phyloP scores from a whole-genome alignment of 2,797 vertebrate genomes.

The Eidolon dupreanum region DNA sequence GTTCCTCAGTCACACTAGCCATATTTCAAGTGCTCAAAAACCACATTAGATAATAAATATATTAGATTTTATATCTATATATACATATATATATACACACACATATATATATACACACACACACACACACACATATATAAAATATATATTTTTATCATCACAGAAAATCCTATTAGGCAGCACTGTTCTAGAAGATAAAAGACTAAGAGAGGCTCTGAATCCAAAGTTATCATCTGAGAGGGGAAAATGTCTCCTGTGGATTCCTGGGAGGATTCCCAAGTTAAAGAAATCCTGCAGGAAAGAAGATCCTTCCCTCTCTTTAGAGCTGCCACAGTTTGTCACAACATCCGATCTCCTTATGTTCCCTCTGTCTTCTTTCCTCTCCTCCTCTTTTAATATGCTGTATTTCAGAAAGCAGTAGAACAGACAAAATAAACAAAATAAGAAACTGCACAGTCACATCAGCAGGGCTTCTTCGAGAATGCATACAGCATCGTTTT shows the following conservation, averaged over 20 bases:
- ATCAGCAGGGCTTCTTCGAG: not conserved
- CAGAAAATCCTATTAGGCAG: not conserved
- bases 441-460: not conserved
- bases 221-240: not conserved
- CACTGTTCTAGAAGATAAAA: not conserved
- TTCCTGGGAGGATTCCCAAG: not conserved
- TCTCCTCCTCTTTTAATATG: not conserved
- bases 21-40: not conserved
- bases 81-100: too few species aligned
- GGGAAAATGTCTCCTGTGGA: not conserved
- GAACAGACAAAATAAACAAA: constrained; percentile 39
- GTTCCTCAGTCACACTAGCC: not conserved
- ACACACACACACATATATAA: too few species aligned
- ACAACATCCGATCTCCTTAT: not conserved
- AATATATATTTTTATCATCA: not conserved
- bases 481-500: not conserved
- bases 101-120: too few species aligned
- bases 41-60: not conserved
- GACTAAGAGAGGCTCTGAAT: not conserved
- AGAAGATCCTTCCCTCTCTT: not conserved
- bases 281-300: not conserved
- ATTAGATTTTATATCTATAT: too few species aligned
- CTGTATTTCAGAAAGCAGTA: not conserved
- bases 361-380: not conserved
- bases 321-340: not conserved